A percentile compares a stretch with the other conserved stretches of the same genome.
phyloP scores from a whole-genome alignment of 2,113 vertebrate genomes.

The Megatriorchis doriae region DNA sequence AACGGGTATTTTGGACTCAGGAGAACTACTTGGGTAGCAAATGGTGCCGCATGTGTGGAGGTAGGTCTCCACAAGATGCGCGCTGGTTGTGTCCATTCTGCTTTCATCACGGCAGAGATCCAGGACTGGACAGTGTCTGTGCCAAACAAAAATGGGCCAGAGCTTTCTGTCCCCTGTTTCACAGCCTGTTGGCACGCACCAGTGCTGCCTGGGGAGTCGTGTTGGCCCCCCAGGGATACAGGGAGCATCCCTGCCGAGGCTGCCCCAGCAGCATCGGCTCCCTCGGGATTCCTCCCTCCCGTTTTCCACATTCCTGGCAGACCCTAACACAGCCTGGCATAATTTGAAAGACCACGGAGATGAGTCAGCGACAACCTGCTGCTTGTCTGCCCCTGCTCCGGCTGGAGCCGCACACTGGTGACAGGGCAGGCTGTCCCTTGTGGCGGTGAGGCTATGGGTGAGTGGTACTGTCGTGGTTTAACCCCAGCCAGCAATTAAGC shows the following conservation, averaged over 20 bases:
- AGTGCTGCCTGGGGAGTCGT: background rate
- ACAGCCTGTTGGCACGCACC: accelerated
- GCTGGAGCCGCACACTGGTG: background rate
- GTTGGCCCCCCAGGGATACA: background rate
- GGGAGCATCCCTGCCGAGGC: background rate
- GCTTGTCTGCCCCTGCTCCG: background rate
- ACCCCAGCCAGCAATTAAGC: too few relatives aligned
- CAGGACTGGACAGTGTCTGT: background rate
- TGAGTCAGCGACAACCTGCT: background rate
- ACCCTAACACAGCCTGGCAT: background rate
- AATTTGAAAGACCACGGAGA: accelerated
- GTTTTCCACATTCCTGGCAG: background rate
- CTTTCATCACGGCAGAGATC: background rate
- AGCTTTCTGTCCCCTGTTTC: background rate
- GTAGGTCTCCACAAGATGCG: accelerated
- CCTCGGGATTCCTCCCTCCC: background rate
- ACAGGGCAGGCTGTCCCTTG: background rate
- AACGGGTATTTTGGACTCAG: background rate
- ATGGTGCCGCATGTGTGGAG: accelerated
- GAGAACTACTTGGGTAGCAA: background rate
- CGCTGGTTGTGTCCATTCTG: accelerated
- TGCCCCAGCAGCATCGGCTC: background rate
- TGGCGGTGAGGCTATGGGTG: background rate
- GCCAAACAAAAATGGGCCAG: accelerated
- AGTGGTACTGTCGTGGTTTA: too few relatives aligned